Base-by-base conservation (phyloP, 2,113 vertebrate genomes). In the Silurus meridionalis region DNA sequence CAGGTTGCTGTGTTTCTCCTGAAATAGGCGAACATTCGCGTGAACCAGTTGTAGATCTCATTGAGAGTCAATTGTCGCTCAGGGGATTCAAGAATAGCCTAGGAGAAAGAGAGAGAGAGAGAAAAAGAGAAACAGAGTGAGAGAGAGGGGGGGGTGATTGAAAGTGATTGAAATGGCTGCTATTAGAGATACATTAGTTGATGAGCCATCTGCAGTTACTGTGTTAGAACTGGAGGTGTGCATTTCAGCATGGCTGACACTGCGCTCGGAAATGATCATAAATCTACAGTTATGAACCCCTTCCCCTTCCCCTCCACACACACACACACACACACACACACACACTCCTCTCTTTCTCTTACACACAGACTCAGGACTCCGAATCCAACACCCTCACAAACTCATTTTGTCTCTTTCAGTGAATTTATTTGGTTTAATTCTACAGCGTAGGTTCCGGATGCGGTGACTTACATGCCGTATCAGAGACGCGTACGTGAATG, bases 41-140 rank as follows among this genome's bases (percentile, higher is more conserved):
- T 99, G 95, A 99, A 99, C 98, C 98, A 99, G 94, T 99, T 99
- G 91, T 99, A 99, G 93, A 99, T 99, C 92, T 99, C 98, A 19
- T 99, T 99, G 91, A 99, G 95, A 83, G 98, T 99, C 95, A 99
- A 95, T 96, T 99, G 98, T 95, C 97, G 95, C 93, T 99, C 98
- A 0, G 98, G 97, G 84, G 98, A 97, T 94, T 99, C 98, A 94
- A 99, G 94, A 92, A 99, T 99, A 94, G 98, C 98, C 98, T 99
- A 90, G 6, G 84, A 71, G 64, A 91, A 0, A 61, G 71, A 10
- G 8, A 11, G 63, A 84, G 17, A 86, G 13, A 61, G 66, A 69
- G 66, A 5, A 58, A 46, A 10, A 46, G 28, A 61, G 82, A 60
- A 55, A 61, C 28, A 50, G 58, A 67, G 79, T 60, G 85, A 64